Base-by-base conservation (phyloP, 2,888 invertebrate species). In the Orthosia gracilis region DNA sequence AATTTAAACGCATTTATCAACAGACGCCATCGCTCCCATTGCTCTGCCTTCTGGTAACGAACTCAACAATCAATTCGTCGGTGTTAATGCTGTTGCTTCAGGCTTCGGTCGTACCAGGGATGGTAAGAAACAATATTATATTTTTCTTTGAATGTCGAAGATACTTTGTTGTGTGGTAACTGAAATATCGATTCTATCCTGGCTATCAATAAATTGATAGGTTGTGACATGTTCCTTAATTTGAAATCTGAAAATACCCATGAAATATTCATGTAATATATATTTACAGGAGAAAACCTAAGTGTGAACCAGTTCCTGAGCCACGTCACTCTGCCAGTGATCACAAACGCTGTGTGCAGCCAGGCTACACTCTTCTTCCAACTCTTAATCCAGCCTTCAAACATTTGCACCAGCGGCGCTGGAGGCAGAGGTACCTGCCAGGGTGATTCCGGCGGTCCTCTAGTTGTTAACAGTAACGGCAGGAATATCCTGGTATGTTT, bases 371-470 rank as follows among this genome's bases (percentile, higher is more conserved):
- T 74, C 17, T 17, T 78, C 13, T 74, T 74, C 74, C 74, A 59
- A 12, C 0, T 74, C 11, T 71, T 74, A 3, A 74, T 74, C 13
- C 74, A 74, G 2, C 1, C 58, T n/a, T 52, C 85, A 64, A 92
- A 94, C 86, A 88, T 94, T 70, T 94, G 92, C 82, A 92, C 74
- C 13, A 74, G 90, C 68, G 91, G 92, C 0, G 7, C 82, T 4
- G 89, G 89, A 7, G 88, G 59, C 40, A 59, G 40, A 45, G 40
- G 59, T 21, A 87, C 87, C 4, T 94, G 94, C 82, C 66, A 81
- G 2, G 94, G 94, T 4, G 94, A 95, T 83, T 95, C 94, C 4
- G 94, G 94, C 3, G 94, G 94, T 7, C 94, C 94, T 15, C 89
- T 94, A 7, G 79, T 86, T 9, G 74, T 72, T 4, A 57, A n/a